These are phyloP conservation scores for Drosophila ezoana DNA, from an alignment of 2,888 invertebrate species.

Conservation along the genomic window DNA sequence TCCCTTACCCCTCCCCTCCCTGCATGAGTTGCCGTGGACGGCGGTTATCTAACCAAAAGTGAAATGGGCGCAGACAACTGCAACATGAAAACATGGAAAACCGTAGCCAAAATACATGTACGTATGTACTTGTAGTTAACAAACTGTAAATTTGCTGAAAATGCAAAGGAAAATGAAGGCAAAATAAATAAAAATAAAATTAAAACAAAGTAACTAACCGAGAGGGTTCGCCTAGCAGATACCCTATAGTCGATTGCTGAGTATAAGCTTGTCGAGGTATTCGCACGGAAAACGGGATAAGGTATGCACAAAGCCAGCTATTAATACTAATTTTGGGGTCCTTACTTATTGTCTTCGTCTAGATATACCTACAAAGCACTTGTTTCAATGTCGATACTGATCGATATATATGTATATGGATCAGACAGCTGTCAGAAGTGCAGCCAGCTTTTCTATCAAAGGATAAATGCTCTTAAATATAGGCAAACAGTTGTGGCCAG, in stretches of 20 bases:
- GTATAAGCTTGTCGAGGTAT: too few species aligned
- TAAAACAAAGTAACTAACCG: conserved; percentile 5
- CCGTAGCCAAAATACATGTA: conserved; percentile 57
- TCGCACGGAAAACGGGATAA: too few species aligned
- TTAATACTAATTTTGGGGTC: too few species aligned
- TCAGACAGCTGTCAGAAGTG: too few species aligned
- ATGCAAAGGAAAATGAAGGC: conserved; percentile 49
- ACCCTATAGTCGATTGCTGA: neutral
- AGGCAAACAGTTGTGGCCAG: too few species aligned
- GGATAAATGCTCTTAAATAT: too few species aligned
- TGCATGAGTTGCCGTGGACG: conserved; percentile 16
- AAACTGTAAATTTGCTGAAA: conserved; percentile 74
- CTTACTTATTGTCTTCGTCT: too few species aligned
- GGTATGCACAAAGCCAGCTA: too few species aligned
- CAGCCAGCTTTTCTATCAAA: too few species aligned
- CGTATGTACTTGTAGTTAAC: conserved; percentile 60
- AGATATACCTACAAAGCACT: too few species aligned
- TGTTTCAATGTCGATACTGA: too few species aligned
- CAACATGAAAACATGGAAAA: conserved; percentile 56
- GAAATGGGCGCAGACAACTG: conserved; percentile 61
- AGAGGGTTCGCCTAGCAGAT: neutral
- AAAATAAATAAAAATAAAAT: conserved; percentile 55
- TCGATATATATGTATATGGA: too few species aligned
- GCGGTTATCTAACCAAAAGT: conserved; percentile 73
- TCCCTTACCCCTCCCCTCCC: neutral